Evolutionary conservation across 2,113 vertebrate genomes (phyloP).

Genomic region (Nettapus auritus): DNA sequence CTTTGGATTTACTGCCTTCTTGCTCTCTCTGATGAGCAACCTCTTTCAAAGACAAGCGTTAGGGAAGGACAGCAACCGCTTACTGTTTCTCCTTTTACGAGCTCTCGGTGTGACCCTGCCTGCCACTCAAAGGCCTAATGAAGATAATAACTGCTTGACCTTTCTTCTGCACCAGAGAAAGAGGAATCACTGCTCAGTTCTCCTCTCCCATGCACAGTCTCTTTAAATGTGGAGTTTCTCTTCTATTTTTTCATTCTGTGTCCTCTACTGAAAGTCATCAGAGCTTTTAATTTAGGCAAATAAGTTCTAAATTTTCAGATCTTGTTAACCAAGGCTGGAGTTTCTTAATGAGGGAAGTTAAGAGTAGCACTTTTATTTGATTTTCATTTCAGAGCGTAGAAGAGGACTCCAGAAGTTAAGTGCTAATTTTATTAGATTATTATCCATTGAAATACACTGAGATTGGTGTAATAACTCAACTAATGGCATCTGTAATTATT

Average conservation of each 20-base stretch:
- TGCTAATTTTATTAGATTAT: constrained; percentile 17
- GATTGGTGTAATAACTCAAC: background rate
- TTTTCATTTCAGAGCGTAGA: background rate
- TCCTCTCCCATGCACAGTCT: background rate
- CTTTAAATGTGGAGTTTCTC: background rate
- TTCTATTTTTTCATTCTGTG: background rate
- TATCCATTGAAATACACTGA: constrained; percentile 6
- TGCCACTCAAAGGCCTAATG: background rate
- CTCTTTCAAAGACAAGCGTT: background rate
- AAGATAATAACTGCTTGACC: rapidly evolving
- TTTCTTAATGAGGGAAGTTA: background rate
- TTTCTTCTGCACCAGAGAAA: background rate
- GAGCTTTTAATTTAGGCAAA: background rate
- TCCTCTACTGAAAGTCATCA: background rate
- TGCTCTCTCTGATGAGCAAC: background rate
- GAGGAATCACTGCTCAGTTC: background rate
- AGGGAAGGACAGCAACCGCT: background rate
- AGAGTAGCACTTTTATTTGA: background rate
- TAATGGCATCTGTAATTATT: constrained; percentile 40
- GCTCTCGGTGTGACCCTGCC: rapidly evolving
- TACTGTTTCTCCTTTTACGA: rapidly evolving
- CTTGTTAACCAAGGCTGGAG: background rate
- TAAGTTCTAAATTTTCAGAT: background rate
- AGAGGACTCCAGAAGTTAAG: constrained; percentile 4
- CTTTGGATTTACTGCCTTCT: background rate